Conservation (phyloP, 2,113 vertebrate species). For the Elephantulus edwardii region DNA sequence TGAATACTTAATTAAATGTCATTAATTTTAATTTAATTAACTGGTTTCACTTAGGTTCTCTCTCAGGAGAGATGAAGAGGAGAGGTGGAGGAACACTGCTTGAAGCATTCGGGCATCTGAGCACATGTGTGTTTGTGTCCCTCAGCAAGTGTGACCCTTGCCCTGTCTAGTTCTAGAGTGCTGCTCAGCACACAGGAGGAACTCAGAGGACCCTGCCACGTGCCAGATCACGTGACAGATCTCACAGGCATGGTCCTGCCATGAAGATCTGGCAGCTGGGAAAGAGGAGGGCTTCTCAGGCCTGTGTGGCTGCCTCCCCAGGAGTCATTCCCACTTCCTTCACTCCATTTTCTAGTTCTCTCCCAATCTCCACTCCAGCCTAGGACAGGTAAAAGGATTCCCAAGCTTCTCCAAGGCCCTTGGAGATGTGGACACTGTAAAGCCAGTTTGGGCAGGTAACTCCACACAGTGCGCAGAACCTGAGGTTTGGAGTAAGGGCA, state of each 20-base stretch:
- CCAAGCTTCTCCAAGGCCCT: background rate
- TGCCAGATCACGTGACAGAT: background rate
- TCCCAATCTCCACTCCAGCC: background rate
- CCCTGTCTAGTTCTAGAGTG: background rate
- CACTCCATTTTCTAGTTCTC: too few species aligned
- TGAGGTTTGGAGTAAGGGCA: background rate
- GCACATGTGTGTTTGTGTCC: background rate
- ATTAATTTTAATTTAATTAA: background rate
- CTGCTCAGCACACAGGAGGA: background rate
- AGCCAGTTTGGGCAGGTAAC: background rate
- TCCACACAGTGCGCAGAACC: background rate
- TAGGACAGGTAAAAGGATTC: conserved; percentile 27
- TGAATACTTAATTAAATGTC: conserved; percentile 29
- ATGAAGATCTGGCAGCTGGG: background rate
- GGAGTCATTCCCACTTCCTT: too few species aligned
- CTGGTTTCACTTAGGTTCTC: background rate
- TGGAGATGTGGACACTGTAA: background rate
- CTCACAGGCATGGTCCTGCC: background rate
- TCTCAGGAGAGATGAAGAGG: conserved; percentile 7
- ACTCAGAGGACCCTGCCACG: background rate
- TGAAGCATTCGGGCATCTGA: background rate
- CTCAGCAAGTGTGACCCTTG: background rate
- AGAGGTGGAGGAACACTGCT: background rate
- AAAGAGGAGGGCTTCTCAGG: background rate
- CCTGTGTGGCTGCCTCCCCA: background rate